A percentile compares a stretch with the other conserved stretches of the same genome.
phyloP scores from a whole-genome alignment of 1,140 invertebrate species.

The Megalopta genalis region DNA sequence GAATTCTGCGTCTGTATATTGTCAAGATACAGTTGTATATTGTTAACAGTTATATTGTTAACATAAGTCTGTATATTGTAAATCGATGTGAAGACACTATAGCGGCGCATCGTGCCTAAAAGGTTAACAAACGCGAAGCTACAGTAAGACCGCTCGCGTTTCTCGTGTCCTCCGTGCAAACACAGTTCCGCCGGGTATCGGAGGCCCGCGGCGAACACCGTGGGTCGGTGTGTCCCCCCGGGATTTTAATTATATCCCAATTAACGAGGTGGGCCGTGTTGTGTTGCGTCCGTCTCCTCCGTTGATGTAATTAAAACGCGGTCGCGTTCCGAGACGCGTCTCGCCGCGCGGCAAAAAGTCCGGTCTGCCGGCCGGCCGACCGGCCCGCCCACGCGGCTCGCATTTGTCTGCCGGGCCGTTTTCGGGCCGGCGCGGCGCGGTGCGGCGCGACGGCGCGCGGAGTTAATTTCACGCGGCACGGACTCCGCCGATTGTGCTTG shows the following conservation, averaged over 20 bases:
- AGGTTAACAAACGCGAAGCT: too few relatives aligned
- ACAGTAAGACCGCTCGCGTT: too few relatives aligned
- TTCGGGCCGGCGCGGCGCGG: conserved; percentile 28
- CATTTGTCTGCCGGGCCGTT: conserved; percentile 35
- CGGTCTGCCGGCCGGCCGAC: too few relatives aligned
- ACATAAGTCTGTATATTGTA: too few relatives aligned
- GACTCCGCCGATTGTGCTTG: conserved; percentile 57
- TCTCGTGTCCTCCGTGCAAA: too few relatives aligned
- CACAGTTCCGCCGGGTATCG: not conserved
- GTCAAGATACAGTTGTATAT: too few relatives aligned
- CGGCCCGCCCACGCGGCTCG: not conserved
- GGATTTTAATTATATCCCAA: conserved; percentile 30
- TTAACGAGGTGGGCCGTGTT: conserved; percentile 2
- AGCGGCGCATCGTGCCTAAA: too few relatives aligned
- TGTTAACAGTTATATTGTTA: too few relatives aligned
- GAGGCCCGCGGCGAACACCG: not conserved
- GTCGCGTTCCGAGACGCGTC: not conserved
- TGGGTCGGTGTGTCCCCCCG: not conserved
- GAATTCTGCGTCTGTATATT: too few relatives aligned
- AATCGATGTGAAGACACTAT: too few relatives aligned
- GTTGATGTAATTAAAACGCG: conserved; percentile 41
- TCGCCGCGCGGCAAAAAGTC: conserved; percentile 22
- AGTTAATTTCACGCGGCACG: conserved; percentile 67
- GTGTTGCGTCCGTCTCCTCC: conserved; percentile 15
- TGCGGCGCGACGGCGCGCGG: conserved; percentile 15